Evolutionary conservation across 2,797 vertebrate species (phyloP).

Genomic region (Balearica regulorum): DNA sequence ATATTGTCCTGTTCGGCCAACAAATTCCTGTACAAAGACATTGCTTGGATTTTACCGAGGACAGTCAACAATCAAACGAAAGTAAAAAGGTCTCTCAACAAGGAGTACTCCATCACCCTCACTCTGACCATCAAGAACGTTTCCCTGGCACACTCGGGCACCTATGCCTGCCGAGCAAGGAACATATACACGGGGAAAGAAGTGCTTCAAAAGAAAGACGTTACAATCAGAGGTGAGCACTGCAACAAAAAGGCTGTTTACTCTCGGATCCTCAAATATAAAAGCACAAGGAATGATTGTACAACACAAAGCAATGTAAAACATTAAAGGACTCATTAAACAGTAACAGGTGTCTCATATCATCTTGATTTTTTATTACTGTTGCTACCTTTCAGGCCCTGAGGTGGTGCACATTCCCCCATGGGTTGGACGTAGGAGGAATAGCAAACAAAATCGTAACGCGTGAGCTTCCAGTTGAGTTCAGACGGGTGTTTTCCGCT

Average conservation of each 20-base stretch:
- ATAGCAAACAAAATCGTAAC: conserved; percentile 64
- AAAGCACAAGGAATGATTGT: conserved; percentile 81
- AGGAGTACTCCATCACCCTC: conserved; percentile 81
- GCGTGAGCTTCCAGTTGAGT: conserved; percentile 65
- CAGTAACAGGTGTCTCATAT: conserved; percentile 78
- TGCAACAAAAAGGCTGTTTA: conserved; percentile 80
- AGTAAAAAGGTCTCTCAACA: conserved; percentile 67
- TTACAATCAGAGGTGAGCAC: conserved; percentile 90
- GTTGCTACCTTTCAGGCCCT: conserved; percentile 78
- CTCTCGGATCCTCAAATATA: conserved; percentile 84
- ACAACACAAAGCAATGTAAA: conserved; percentile 79
- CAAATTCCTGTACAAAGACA: conserved; percentile 86
- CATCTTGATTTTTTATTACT: conserved; percentile 79
- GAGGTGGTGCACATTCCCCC: conserved; percentile 75
- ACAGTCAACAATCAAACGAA: conserved; percentile 74
- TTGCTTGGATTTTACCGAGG: conserved; percentile 83
- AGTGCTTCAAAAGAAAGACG: conserved; percentile 81
- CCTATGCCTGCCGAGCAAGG: conserved; percentile 85
- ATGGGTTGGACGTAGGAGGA: conserved; percentile 73
- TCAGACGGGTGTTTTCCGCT: conserved; percentile 67
- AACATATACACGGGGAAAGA: conserved; percentile 83
- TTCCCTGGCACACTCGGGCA: conserved; percentile 82
- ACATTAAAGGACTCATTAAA: conserved; percentile 82
- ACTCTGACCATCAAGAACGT: conserved; percentile 83
- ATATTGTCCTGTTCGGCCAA: conserved; percentile 87